Evolutionary conservation across 2,113 vertebrate genomes (phyloP).

Genomic region (Octodon degus): DNA sequence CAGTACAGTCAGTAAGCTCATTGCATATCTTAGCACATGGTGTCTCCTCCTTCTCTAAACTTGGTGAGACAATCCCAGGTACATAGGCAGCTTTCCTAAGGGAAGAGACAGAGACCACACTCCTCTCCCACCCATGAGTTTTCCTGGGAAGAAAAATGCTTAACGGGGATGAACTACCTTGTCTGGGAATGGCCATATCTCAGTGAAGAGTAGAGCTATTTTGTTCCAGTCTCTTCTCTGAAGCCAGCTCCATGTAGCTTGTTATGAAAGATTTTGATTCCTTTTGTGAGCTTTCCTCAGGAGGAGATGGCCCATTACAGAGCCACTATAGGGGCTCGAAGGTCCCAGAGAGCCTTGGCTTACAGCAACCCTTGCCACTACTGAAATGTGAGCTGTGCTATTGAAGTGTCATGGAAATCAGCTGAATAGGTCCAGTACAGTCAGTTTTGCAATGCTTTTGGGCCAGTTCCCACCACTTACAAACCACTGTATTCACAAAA

Average conservation of each 20-base stretch:
- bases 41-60: not conserved
- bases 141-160: not conserved
- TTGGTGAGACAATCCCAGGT: not conserved
- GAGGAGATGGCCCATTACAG: constrained; percentile 31
- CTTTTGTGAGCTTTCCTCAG: constrained; percentile 55
- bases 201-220: not conserved
- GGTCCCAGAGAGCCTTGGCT: constrained; percentile 47
- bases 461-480: not conserved
- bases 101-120: not conserved
- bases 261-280: constrained; percentile 41
- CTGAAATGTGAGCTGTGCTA: constrained; percentile 33
- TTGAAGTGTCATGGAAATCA: constrained; percentile 49
- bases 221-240: not conserved
- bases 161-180: not conserved
- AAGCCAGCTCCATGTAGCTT: not conserved
- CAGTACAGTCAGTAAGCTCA: accelerated
- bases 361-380: constrained; percentile 27
- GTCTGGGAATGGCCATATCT: not conserved
- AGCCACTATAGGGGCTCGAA: constrained; percentile 25
- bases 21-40: not conserved
- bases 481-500: constrained; percentile 44
- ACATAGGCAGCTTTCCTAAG: not conserved
- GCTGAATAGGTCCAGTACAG: constrained; percentile 46
- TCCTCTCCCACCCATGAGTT: not conserved
- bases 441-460: constrained; percentile 34